These are phyloP conservation scores for Microdon myrmicae DNA, from an alignment of 2,888 invertebrate genomes.

Conservation along the genomic window DNA sequence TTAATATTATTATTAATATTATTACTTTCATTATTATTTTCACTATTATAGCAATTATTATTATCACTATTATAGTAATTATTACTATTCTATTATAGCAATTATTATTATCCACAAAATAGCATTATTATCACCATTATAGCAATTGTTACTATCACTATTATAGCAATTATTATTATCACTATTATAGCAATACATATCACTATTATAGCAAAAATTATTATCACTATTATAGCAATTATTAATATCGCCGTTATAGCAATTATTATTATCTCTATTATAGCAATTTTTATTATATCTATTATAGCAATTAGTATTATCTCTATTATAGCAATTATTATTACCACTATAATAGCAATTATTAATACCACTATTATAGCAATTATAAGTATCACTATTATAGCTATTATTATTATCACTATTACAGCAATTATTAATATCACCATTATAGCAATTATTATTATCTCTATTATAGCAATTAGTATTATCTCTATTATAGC, in stretches of 20 bases:
- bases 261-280: conserved; percentile 3
- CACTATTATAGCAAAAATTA: conserved; percentile 1
- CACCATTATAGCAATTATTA: not conserved
- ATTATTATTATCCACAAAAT: conserved; percentile 4
- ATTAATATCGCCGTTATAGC: not conserved
- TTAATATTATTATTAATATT: conserved; percentile 6
- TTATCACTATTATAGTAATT: conserved; percentile 2
- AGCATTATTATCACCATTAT: conserved; percentile 1
- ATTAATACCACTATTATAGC: conserved; percentile 1
- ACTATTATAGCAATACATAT: conserved; percentile 6
- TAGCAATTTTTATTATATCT: not conserved
- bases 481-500: not conserved
- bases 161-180: conserved; percentile 5
- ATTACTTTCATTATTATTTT: conserved; percentile 3
- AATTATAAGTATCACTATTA: conserved; percentile 2
- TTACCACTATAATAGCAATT: not conserved
- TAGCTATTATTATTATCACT: not conserved
- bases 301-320: conserved; percentile 2
- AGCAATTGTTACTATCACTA: conserved; percentile 5
- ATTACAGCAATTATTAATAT: not conserved
- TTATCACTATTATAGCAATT: conserved; percentile 2
- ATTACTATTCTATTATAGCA: conserved; percentile 3
- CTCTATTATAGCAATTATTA: conserved; percentile 1
- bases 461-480: not conserved
- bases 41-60: conserved; percentile 7